Evolutionary conservation across 2,888 invertebrate genomes (phyloP), one percentile per base, ranked within the genome.

Genomic region (Drosophila neoperkinsi): DNA sequence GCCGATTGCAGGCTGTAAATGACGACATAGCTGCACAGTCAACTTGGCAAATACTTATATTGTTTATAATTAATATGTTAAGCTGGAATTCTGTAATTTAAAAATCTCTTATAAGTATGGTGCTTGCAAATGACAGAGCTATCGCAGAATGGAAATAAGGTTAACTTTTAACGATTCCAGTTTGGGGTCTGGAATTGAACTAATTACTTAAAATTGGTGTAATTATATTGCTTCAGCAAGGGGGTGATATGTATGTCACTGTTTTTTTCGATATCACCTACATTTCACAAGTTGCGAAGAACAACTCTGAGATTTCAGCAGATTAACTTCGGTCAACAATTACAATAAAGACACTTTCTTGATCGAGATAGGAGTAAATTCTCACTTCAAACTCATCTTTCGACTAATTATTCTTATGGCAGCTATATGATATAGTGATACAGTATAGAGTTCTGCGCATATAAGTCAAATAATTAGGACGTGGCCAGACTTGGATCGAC

Each of bases 1-100:
- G 61, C 46, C 43, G 55, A 55, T 53, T 55, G n/a, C 43, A 28
- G 38, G 11, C 18, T 2, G 51, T 58, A 36, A 57, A 34, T 46
- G 21, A n/a, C 18, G 28, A 41, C 49, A 25, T 16, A 18, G 18
- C 38, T 18, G 51, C 13, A 6, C 7, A 18, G 38, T 30, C 4
- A 21, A 31, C 30, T 57, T 31, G 21, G 5, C 21, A 10, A 31
- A 33, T 2, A 21, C 4, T 28, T 10, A 11, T 55, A n/a, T n/a
- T 28, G 18, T 28, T 28, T 13, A 7, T 11, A 38, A 55, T 55
- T 28, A 28, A 25, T 43, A 43, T 43, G 21, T 43, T 43, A 21
- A 43, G 43, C 21, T 34, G 2, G 34, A 34, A 5, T 16, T 34
- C 13, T 38, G 38, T 4, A 9, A 5, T 9, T 38, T 38, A 9